Evolutionary conservation across 2,113 vertebrate genomes (phyloP).

Genomic region (Rhinogobius similis): DNA sequence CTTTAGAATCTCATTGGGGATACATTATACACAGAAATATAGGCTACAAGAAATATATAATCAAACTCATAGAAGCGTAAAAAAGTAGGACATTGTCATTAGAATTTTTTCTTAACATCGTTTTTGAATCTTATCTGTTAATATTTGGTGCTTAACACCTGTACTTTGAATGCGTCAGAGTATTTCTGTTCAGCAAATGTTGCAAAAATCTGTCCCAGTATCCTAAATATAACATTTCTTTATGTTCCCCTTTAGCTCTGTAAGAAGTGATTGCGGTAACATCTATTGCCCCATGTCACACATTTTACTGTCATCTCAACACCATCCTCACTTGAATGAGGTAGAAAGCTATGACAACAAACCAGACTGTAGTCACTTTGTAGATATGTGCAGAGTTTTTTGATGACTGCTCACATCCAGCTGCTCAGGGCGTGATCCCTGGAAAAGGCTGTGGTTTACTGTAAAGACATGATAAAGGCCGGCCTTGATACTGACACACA

Average conservation of each 20-base stretch:
- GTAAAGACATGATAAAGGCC: slow-evolving; percentile 61
- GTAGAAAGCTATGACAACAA: slow-evolving; percentile 47
- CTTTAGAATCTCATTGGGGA: slow-evolving; percentile 30
- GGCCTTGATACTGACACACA: slow-evolving; percentile 69
- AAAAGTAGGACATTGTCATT: no score
- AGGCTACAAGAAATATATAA: neutral
- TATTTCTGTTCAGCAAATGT: neutral
- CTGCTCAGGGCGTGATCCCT: slow-evolving; percentile 61
- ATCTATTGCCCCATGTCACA: slow-evolving; percentile 46
- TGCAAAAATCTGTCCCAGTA: neutral
- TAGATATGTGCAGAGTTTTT: slow-evolving; percentile 60
- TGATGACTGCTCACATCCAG: slow-evolving; percentile 61
- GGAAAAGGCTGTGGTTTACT: slow-evolving; percentile 63
- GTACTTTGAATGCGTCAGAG: neutral
- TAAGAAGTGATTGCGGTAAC: slow-evolving; percentile 14
- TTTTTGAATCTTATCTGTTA: neutral
- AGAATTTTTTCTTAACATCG: no score
- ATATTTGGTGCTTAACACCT: neutral
- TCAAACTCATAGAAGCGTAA: neutral
- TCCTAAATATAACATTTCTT: neutral
- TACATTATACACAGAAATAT: neutral
- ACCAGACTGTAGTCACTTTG: slow-evolving; percentile 21
- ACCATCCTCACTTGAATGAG: slow-evolving; percentile 30
- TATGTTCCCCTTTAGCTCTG: slow-evolving; percentile 29
- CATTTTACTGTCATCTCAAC: slow-evolving; percentile 48